phyloP scores from a whole-genome alignment of 2,113 vertebrate genomes.

The Pseudopipra pipra region DNA sequence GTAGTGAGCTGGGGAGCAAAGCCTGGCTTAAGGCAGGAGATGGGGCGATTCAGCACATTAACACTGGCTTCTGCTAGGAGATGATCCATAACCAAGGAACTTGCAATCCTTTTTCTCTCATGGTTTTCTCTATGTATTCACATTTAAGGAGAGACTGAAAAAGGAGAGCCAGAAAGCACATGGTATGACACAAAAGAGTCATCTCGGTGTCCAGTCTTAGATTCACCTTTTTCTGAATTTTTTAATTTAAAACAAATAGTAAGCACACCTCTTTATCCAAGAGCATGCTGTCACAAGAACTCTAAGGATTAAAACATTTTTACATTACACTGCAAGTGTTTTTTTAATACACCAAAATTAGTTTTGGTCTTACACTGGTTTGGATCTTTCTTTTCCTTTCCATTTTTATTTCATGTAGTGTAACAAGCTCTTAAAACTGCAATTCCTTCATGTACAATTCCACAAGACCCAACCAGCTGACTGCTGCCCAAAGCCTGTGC shows the following conservation, averaged over 20 bases:
- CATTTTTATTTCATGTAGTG: background rate
- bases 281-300: background rate
- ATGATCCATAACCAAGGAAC: background rate
- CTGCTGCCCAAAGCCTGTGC: background rate
- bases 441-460: background rate
- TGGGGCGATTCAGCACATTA: background rate
- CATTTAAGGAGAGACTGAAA: background rate
- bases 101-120: background rate
- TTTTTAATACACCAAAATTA: background rate
- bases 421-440: background rate
- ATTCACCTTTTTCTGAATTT: background rate
- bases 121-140: background rate
- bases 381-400: background rate
- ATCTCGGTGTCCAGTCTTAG: background rate
- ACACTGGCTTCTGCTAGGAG: background rate
- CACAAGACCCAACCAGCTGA: background rate
- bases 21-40: background rate
- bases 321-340: background rate
- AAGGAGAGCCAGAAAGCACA: background rate
- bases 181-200: background rate
- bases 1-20: background rate
- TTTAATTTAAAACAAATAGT: background rate
- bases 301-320: background rate
- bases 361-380: background rate
- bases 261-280: background rate